Evolutionary conservation across 2,797 vertebrate species (phyloP), one percentile per base, ranked within the genome.

Genomic region (Prunella strophiata): DNA sequence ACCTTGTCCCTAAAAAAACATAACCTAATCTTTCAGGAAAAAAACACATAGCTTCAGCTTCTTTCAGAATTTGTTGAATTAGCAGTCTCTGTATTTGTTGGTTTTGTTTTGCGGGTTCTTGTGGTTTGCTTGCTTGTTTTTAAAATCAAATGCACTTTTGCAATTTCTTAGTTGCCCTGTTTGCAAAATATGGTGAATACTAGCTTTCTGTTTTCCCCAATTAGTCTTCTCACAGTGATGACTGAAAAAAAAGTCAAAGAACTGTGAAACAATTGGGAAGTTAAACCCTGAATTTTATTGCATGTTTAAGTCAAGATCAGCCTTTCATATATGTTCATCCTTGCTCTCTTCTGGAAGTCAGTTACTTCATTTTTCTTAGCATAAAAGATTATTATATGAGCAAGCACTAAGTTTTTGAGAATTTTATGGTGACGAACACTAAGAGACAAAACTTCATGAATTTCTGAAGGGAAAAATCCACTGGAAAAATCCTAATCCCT

Each of bases 71-170:
- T 62, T 43, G 9, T 42, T 32, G 14, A 42, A 38, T 59, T 38
- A 68, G 21, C 73, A 50, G 8, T 65, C 38, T 30, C 19, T 66
- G 15, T 18, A 40, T 55, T 78, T 85, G 4, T 16, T 65, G 34
- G 2, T 2, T 47, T 58, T 29, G 2, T 54, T 66, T 47, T 36
- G 22, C 1, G 1, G 1, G 2, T 65, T 65, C 17, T 57, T 65
- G 18, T 30, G 51, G 4, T 54, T 47, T 61, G 6, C 13, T 47
- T 57, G 2, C 10, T 66, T 73, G 5, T 21, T 80, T 86, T 80
- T 45, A 45, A 72, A 81, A 48, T 47, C 18, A 66, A 76, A 43
- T 18, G 2, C 6, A 19, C 4, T 79, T 82, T 26, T 70, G 10
- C 15, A 54, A 50, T 74, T 36, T 70, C 11, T 61, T 75, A 29